Conservation (phyloP, 2,113 vertebrate species). For the Seriola rivoliana region DNA sequence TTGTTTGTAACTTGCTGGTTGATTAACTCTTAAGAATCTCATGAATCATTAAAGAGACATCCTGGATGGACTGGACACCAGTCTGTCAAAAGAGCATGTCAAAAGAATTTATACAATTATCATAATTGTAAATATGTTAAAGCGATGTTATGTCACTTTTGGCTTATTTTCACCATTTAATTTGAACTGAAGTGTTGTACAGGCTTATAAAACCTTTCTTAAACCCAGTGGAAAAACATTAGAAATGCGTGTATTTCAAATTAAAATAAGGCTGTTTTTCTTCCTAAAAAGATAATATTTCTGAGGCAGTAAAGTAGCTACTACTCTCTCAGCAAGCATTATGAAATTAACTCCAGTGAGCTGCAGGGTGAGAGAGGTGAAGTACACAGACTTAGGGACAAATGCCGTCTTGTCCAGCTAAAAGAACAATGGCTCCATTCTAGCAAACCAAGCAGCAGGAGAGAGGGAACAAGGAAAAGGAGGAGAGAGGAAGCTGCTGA, state of each 20-base stretch:
- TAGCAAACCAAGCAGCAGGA: constrained; percentile 5
- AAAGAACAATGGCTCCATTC: constrained; percentile 44
- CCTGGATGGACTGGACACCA: neutral
- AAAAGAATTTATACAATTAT: neutral
- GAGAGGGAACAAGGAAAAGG: constrained; percentile 27
- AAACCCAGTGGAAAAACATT: neutral
- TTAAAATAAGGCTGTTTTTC: neutral
- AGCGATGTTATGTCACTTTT: neutral
- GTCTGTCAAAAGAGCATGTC: neutral
- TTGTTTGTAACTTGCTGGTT: neutral
- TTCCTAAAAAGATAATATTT: constrained; percentile 28
- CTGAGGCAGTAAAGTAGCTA: neutral
- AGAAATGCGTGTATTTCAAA: neutral
- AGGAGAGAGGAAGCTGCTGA: constrained; percentile 19
- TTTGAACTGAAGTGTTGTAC: neutral
- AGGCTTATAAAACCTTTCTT: neutral
- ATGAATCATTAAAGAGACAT: neutral
- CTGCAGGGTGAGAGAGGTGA: constrained; percentile 15
- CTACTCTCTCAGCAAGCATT: constrained; percentile 14
- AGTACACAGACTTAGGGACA: neutral
- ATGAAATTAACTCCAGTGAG: constrained; percentile 19
- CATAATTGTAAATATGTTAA: neutral
- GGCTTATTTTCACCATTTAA: neutral
- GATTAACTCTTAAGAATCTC: neutral
- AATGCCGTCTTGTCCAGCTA: constrained; percentile 34